Evolutionary conservation across 1,140 invertebrate genomes (phyloP).

Genomic region (Chironomus striatipennis): DNA sequence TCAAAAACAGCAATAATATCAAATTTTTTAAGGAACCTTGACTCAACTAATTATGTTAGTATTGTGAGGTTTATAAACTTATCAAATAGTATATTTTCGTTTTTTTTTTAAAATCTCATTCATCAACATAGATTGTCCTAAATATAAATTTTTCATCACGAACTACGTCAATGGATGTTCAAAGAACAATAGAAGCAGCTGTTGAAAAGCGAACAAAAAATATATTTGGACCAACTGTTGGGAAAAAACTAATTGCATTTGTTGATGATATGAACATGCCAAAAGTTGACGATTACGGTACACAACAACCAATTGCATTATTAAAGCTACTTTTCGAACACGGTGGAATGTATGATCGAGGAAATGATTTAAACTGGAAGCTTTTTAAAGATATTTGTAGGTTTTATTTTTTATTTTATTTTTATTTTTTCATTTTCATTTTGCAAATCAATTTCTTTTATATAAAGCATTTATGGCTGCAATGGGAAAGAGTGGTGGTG

Average conservation of each 20-base stretch:
- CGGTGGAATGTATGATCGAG: conserved; percentile 77
- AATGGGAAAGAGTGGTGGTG: conserved; percentile 58
- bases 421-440: no score
- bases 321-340: conserved; percentile 78
- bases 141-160: conserved; percentile 85
- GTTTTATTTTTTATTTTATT: not conserved
- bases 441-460: not conserved
- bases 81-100: not conserved
- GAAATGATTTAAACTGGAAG: conserved; percentile 86
- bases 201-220: conserved; percentile 85
- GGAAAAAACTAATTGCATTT: conserved; percentile 79
- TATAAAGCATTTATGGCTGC: not conserved
- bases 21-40: conserved; percentile 65
- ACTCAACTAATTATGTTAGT: conserved; percentile 60
- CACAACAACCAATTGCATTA: conserved; percentile 85
- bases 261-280: conserved; percentile 95
- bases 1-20: conserved; percentile 83
- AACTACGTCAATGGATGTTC: conserved; percentile 81
- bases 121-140: conserved; percentile 48
- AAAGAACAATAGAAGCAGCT: conserved; percentile 73
- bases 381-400: conserved; percentile 56
- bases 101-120: not conserved
- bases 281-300: conserved; percentile 71
- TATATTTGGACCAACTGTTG: conserved; percentile 75
- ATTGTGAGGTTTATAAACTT: not conserved